Evolutionary conservation across 1,140 invertebrate species (phyloP), one percentile per base, ranked within the genome.

Genomic region (Heliconius congener): DNA sequence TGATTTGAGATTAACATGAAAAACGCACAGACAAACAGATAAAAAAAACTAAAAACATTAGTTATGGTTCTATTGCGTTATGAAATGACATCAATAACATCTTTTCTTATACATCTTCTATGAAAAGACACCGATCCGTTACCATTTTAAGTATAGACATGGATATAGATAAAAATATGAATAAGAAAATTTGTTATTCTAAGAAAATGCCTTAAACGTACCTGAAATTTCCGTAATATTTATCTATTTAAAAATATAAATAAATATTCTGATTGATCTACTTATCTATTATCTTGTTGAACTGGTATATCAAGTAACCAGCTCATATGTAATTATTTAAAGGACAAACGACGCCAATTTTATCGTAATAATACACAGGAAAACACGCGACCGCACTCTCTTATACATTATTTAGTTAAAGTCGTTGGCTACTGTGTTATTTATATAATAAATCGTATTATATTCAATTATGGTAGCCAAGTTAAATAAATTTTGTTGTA

Each of bases 291-390:
- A 66, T 66, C 60, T 16, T 66, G 60, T 66, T 16, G 23, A 30
- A 66, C 60, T n/a, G 60, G 60, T 27, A 66, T 18, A 66, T 30
- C n/a, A 16, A 66, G 13, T 27, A 27, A 66, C 11, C 23, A 66
- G 27, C 60, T 30, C n/a, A 34, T 34, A 34, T 74, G 73, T 74
- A 55, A 55, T 74, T 74, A 74, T 52, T 74, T 42, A 52, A 52
- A 74, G 73, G 50, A 74, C 46, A 74, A 74, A 52, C 37, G 13
- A 74, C 23, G 73, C 8, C 16, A 30, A 74, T 52, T 30, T 27
- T 50, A 39, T 73, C n/a, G 39, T 74, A 50, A 74, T 66, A 66
- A 66, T 11, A 66, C 0, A 30, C 60, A 66, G 60, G 60, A 66
- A 66, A 66, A 66, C 60, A 66, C 60, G 60, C 60, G 60, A 66